Conservation (phyloP, 2,113 vertebrate species). For the Trematocara nigrifrons region DNA sequence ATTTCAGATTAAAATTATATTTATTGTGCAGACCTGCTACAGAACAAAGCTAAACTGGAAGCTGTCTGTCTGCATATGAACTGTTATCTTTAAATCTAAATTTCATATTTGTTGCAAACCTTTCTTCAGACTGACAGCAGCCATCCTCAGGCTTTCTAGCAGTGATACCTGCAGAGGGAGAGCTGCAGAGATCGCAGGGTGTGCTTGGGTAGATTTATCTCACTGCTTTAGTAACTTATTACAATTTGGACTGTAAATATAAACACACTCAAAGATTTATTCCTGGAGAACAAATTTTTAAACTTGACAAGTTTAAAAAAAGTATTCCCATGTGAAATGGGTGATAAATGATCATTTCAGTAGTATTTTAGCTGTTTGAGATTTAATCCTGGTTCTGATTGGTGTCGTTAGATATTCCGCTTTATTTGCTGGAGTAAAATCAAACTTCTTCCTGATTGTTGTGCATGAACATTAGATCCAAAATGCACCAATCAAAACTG, state of each 20-base stretch:
- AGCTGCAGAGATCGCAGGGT: neutral
- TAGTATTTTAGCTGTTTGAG: neutral
- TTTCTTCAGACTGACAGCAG: neutral
- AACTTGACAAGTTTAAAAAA: neutral
- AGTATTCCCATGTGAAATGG: neutral
- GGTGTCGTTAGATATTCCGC: neutral
- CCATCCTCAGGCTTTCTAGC: neutral
- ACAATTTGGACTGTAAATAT: neutral
- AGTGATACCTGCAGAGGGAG: neutral
- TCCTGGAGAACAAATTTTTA: neutral
- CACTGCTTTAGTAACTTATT: neutral
- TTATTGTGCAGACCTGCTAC: neutral
- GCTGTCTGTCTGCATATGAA: neutral
- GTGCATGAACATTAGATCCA: neutral
- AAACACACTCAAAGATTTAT: neutral
- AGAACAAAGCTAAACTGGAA: neutral
- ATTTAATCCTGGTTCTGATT: neutral
- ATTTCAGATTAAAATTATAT: neutral
- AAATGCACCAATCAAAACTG: neutral
- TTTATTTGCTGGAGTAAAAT: neutral
- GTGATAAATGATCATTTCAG: neutral
- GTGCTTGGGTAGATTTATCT: neutral
- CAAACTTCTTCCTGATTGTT: neutral
- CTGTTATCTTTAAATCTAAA: neutral
- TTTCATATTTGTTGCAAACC: neutral